Evolutionary conservation across 2,113 vertebrate genomes (phyloP), one percentile per base, ranked within the genome.

Genomic region (Vulpes vulpes): DNA sequence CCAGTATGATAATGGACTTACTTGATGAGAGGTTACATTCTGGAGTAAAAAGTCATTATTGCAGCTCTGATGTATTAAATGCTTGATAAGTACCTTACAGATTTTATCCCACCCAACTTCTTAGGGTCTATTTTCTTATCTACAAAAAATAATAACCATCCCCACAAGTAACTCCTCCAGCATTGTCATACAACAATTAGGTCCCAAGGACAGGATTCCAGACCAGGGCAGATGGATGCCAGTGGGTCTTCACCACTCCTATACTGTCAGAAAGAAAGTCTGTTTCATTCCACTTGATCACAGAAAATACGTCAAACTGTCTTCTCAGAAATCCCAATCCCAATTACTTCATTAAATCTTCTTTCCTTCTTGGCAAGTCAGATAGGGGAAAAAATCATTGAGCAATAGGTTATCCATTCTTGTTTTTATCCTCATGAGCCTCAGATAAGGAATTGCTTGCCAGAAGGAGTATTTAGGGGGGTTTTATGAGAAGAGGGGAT

Each of bases 71-170:
- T 74, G 80, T 60, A 90, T 27, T 64, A 53, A 84, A 11, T 65
- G 4, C 32, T 86, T 89, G 59, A 15, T 62, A 81, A 82, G 23
- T 65, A 78, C 59, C 55, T 94, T 65, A 38, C 22, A 93, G 78
- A 78, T 64, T 78, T 82, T 82, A 71, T 94, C 60, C 93, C 78
- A 89, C 62, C 67, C 60, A 69, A 11, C 27, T 89, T 95, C 69
- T 55, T 81, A 94, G 30, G 25, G 38, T 76, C 19, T 32, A 22
- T 67, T 55, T 89, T 84, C 89, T 96, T 53, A 86, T 49, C 60
- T 81, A 11, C 10, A 23, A 82, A 71, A 27, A n/a, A 32, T 38
- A 91, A 93, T 92, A 89, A 92, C 38, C 76, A 64, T 69, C 30
- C 12, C 3, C 78, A 82, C 49, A 86, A 91, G 43, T 38, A 81